Evolutionary conservation across 2,888 invertebrate species (phyloP), one percentile per base, ranked within the genome.

Genomic region (Phytoseiulus persimilis): DNA sequence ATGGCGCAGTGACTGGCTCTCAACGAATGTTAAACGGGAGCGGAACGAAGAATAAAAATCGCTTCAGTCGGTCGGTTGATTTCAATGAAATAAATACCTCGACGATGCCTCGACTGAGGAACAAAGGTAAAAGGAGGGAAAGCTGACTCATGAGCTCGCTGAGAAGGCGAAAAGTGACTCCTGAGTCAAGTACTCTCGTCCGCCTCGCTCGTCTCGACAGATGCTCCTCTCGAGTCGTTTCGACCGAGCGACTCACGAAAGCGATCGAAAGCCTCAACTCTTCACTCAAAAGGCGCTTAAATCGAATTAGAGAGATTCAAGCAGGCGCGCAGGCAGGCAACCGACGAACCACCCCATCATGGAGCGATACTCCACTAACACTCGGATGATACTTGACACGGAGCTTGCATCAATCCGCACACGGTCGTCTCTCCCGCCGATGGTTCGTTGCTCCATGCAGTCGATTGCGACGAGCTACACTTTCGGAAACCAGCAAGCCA

Each of bases 231-330:
- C 65, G 65, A 65, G 65, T 65, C 65, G 65, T 65, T 18, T 65
- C 65, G 28, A 28, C 14, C 39, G 28, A 28, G 23, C 65, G 65
- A 14, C 65, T 28, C 11, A 65, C 65, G 65, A 65, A 65, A 65
- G 65, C 65, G 65, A 65, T 65, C 65, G 65, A 65, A 65, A 65
- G 65, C 65, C 65, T 65, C 65, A 65, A 65, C 65, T 65, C 65
- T 87, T 87, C 87, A 87, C 31, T 87, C 87, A n/a, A 87, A 87
- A 87, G 39, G 32, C 39, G 83, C 87, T 87, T 87, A 87, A 87
- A 87, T 87, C 45, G 87, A 87, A 87, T 87, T 87, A 87, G 65
- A 18, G 23, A 65, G 65, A 65, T 14, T 28, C 65, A 28, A 65
- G 65, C 65, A 65, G 28, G 65, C 65, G 2, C 1, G 65, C 65